Evolutionary conservation across 2,113 vertebrate genomes (phyloP).

Genomic region (Pteropus alecto): DNA sequence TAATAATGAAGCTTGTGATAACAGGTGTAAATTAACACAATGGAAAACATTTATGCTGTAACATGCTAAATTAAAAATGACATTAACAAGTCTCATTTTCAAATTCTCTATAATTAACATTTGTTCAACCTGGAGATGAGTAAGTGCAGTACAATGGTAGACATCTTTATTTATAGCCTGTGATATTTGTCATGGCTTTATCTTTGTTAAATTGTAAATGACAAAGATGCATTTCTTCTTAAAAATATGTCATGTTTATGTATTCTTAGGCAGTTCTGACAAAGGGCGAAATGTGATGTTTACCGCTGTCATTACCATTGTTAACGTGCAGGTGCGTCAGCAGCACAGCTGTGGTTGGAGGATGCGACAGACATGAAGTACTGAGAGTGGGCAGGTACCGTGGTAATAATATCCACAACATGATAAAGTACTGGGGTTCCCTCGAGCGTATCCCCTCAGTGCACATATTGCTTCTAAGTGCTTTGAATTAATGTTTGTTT

Average conservation of each 20-base stretch:
- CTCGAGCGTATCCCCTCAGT: slow-evolving; percentile 72
- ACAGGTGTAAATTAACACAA: slow-evolving; percentile 88
- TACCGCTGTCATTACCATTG: slow-evolving; percentile 71
- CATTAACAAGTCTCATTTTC: slow-evolving; percentile 86
- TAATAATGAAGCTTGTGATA: slow-evolving; percentile 86
- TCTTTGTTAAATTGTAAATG: slow-evolving; percentile 76
- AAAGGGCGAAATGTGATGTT: slow-evolving; percentile 68
- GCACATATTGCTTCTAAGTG: slow-evolving; percentile 77
- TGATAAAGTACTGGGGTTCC: slow-evolving; percentile 81
- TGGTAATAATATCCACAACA: slow-evolving; percentile 54
- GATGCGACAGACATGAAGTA: slow-evolving; percentile 69
- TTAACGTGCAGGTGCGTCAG: slow-evolving; percentile 56
- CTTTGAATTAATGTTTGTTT: slow-evolving; percentile 81
- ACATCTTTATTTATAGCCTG: slow-evolving; percentile 81
- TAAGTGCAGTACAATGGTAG: slow-evolving; percentile 60
- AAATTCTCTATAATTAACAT: slow-evolving; percentile 84
- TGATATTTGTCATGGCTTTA: slow-evolving; percentile 72
- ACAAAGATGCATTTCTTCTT: slow-evolving; percentile 63
- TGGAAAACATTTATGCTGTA: slow-evolving; percentile 85
- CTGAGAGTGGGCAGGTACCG: slow-evolving; percentile 61
- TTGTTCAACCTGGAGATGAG: slow-evolving; percentile 82
- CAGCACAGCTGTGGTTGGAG: slow-evolving; percentile 58
- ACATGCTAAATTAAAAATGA: slow-evolving; percentile 87
- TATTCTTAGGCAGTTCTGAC: slow-evolving; percentile 55
- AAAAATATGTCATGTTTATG: slow-evolving; percentile 58